Percentiles rank a stretch among this genome's conserved stretches.
Evolutionary conservation across 2,113 vertebrate species (phyloP).

Genomic region (Chaetura pelagica): DNA sequence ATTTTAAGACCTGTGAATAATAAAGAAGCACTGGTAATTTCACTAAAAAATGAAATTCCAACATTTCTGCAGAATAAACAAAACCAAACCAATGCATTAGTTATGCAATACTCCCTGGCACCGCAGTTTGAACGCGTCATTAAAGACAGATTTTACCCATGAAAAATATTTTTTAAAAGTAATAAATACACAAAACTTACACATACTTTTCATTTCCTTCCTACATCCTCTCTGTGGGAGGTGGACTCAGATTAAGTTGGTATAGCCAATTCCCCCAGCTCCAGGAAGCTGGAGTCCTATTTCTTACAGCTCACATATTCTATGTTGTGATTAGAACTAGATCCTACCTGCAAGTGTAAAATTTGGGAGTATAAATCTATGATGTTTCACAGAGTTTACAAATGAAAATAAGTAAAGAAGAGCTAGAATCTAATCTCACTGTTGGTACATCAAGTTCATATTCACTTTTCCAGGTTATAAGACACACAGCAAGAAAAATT

Average conservation of each 20-base stretch:
- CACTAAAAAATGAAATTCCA: slow-evolving; percentile 76
- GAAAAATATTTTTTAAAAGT: slow-evolving; percentile 59
- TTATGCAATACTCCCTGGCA: slow-evolving; percentile 73
- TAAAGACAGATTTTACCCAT: slow-evolving; percentile 78
- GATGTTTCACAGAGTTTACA: neutral
- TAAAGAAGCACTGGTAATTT: slow-evolving; percentile 69
- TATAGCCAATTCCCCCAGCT: slow-evolving; percentile 42
- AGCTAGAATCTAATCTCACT: neutral
- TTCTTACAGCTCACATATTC: slow-evolving; percentile 4
- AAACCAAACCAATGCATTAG: slow-evolving; percentile 81
- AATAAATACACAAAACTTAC: slow-evolving; percentile 58
- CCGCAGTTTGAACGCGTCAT: slow-evolving; percentile 60
- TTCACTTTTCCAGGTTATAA: neutral
- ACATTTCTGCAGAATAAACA: slow-evolving; percentile 83
- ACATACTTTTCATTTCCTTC: slow-evolving; percentile 56
- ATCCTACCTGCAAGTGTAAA: neutral
- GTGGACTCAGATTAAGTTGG: slow-evolving; percentile 4
- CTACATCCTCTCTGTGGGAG: slow-evolving; percentile 62
- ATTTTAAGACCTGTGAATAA: slow-evolving; percentile 72
- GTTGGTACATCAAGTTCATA: neutral
- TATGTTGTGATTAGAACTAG: neutral
- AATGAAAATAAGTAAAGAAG: neutral
- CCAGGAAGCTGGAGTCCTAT: slow-evolving; percentile 4
- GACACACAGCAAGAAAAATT: neutral
- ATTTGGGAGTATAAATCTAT: neutral